Percentiles rank a stretch among this genome's conserved stretches.
Evolutionary conservation across 2,888 invertebrate species (phyloP).

Genomic region (Liposcelis brunnea): DNA sequence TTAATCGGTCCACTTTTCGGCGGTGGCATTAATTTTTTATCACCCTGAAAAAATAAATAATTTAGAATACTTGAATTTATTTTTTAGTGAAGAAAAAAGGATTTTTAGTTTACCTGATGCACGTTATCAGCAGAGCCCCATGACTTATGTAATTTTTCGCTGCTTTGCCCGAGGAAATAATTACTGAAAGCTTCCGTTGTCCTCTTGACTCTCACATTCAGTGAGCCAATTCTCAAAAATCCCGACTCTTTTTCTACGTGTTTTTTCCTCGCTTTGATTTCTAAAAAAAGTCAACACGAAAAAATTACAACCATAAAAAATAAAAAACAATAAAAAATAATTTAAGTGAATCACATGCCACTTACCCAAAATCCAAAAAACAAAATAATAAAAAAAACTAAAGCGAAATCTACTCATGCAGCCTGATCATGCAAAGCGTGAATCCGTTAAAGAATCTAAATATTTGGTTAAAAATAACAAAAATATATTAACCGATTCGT

Average conservation of each 20-base stretch:
- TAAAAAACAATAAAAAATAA: slow-evolving; percentile 15
- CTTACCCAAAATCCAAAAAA: slow-evolving; percentile 9
- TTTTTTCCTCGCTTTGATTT: slow-evolving; percentile 57
- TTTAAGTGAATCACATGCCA: slow-evolving; percentile 10
- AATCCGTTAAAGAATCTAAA: too few relatives aligned
- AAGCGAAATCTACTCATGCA: too few relatives aligned
- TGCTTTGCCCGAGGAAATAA: slow-evolving; percentile 46
- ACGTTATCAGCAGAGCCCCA: slow-evolving; percentile 87
- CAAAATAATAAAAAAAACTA: too few relatives aligned
- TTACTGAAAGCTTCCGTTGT: slow-evolving; percentile 85
- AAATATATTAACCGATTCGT: too few relatives aligned
- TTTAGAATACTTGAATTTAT: background rate
- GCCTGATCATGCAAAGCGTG: too few relatives aligned
- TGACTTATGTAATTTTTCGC: slow-evolving; percentile 61
- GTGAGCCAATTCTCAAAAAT: slow-evolving; percentile 78
- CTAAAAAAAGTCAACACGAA: too few relatives aligned
- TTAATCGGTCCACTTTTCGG: slow-evolving; percentile 49
- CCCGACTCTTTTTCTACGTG: slow-evolving; percentile 75
- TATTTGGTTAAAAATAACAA: too few relatives aligned
- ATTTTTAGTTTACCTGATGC: slow-evolving; percentile 34
- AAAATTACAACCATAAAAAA: too few relatives aligned
- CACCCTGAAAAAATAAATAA: slow-evolving; percentile 29
- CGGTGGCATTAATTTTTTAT: slow-evolving; percentile 51
- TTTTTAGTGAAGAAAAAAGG: slow-evolving; percentile 7
- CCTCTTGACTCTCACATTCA: slow-evolving; percentile 82